Evolutionary conservation across 2,888 invertebrate genomes (phyloP).

Genomic region (Philonicus albiceps): DNA sequence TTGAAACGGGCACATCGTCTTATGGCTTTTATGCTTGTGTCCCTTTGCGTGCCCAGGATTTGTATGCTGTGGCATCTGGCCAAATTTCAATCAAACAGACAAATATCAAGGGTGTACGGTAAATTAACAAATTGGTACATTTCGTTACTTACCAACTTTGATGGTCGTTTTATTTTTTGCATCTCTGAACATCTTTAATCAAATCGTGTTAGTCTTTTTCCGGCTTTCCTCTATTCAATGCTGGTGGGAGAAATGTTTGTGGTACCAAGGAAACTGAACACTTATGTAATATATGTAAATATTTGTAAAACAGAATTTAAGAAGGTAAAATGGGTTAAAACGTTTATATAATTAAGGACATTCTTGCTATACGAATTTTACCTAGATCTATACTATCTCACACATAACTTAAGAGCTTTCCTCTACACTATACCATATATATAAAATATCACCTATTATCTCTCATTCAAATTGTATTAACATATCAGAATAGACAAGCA

Average conservation of each 20-base stretch:
- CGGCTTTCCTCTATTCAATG: neutral
- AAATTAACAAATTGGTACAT: conserved; percentile 64
- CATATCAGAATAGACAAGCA: neutral
- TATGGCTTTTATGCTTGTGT: neutral
- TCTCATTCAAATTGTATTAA: neutral
- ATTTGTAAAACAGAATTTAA: neutral
- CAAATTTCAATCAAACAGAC: conserved; percentile 52
- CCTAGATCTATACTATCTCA: too few species aligned
- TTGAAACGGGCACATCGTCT: neutral
- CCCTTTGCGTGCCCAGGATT: neutral
- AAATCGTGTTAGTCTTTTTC: neutral
- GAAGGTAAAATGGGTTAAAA: neutral
- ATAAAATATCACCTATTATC: neutral
- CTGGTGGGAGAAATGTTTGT: neutral
- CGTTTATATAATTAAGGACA: neutral
- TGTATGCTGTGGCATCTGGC: conserved; percentile 44
- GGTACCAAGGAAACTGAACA: neutral
- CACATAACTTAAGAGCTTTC: neutral
- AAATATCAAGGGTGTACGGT: conserved; percentile 63
- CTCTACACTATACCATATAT: neutral
- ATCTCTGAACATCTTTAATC: neutral
- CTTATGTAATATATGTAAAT: neutral
- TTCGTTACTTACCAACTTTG: conserved; percentile 45
- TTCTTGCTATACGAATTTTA: neutral
- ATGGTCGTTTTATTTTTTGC: neutral